Conservation (phyloP, 2,888 invertebrate species). For the Euclidia mi region DNA sequence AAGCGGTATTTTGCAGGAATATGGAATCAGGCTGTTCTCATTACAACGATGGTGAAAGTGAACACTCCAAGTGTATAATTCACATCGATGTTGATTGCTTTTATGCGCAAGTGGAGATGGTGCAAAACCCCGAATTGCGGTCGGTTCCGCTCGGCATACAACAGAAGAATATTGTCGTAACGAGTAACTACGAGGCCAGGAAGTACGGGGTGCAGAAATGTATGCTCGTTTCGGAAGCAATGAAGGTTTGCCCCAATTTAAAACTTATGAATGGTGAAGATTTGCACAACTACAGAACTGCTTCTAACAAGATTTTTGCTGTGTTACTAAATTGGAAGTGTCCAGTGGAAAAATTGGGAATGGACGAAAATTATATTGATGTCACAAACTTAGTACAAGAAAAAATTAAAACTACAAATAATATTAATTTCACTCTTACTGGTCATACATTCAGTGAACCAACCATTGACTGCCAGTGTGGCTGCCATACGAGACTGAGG, state of each 20-base stretch:
- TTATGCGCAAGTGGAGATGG: slow-evolving; percentile 96
- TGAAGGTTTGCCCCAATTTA: slow-evolving; percentile 93
- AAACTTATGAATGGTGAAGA: slow-evolving; percentile 95
- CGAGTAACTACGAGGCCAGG: slow-evolving; percentile 95
- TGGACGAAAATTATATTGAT: slow-evolving; percentile 96
- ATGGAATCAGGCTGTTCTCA: slow-evolving; percentile 86
- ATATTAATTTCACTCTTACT: slow-evolving; percentile 75
- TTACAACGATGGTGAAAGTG: slow-evolving; percentile 74
- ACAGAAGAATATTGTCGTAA: slow-evolving; percentile 96
- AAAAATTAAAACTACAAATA: slow-evolving; percentile 79
- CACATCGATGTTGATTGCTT: slow-evolving; percentile 96
- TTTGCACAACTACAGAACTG: slow-evolving; percentile 94
- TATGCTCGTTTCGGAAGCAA: slow-evolving; percentile 94
- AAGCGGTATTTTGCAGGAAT: slow-evolving; percentile 78
- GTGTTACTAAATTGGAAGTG: slow-evolving; percentile 93
- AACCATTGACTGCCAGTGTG: slow-evolving; percentile 92
- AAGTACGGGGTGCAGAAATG: slow-evolving; percentile 94
- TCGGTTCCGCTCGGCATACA: slow-evolving; percentile 94
- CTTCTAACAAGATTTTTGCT: slow-evolving; percentile 94
- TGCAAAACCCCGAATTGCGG: slow-evolving; percentile 92
- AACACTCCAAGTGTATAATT: slow-evolving; percentile 93
- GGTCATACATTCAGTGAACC: slow-evolving; percentile 91
- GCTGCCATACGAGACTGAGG: slow-evolving; percentile 92
- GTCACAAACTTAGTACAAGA: slow-evolving; percentile 92
- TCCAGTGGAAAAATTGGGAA: slow-evolving; percentile 94